Conservation (phyloP, 2,888 invertebrate genomes). For the Nezara viridula region DNA sequence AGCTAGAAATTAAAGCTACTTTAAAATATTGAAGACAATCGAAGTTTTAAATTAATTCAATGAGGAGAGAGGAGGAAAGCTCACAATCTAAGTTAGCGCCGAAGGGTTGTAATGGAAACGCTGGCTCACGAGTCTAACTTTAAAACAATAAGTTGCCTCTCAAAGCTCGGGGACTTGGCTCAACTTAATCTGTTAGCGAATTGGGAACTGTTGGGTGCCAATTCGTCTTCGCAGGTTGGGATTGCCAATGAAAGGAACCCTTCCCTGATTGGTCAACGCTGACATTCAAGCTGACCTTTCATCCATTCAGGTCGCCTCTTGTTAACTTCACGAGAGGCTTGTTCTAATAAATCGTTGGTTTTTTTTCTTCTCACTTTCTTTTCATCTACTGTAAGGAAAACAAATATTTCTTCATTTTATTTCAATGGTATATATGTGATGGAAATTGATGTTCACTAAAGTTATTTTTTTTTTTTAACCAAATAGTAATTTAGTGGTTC, state of each 20-base stretch:
- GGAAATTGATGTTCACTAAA: too few relatives aligned
- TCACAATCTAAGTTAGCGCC: slow-evolving; percentile 8
- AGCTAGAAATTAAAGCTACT: not conserved
- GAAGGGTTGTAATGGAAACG: slow-evolving; percentile 30
- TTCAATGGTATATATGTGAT: too few relatives aligned
- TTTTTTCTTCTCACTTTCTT: not conserved
- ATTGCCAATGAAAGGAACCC: slow-evolving; percentile 19
- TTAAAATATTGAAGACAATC: not conserved
- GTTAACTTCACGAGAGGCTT: not conserved
- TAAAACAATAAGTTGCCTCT: slow-evolving; percentile 20
- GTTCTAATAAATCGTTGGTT: not conserved
- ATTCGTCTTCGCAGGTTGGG: not conserved
- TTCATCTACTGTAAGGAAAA: not conserved
- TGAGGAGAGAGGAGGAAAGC: not conserved
- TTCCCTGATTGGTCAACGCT: slow-evolving; percentile 14
- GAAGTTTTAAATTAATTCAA: slow-evolving; percentile 35
- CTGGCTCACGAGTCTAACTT: not conserved
- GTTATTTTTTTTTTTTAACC: too few relatives aligned
- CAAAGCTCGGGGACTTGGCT: not conserved
- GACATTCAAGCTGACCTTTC: slow-evolving; percentile 45
- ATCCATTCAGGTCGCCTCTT: not conserved
- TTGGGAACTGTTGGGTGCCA: not conserved
- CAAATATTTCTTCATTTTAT: too few relatives aligned
- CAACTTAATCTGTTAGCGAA: slow-evolving; percentile 18
- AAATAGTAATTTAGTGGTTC: too few relatives aligned